Percentiles rank a stretch among this genome's conserved stretches.
Conservation (phyloP, 2,113 vertebrate genomes). For the Diphyllodes magnificus region DNA sequence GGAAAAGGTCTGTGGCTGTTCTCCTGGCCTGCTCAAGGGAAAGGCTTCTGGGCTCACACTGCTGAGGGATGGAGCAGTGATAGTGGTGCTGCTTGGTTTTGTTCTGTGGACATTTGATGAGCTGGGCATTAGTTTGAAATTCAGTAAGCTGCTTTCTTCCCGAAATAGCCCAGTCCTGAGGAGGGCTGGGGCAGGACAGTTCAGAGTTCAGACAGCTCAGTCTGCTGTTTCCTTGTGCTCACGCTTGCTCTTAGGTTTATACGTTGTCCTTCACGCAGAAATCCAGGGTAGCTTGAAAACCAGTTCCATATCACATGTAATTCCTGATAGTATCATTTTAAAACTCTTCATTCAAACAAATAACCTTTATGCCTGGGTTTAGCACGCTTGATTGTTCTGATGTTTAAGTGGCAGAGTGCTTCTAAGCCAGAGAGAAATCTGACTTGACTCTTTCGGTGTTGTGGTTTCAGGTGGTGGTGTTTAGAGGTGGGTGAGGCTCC, state of each 20-base stretch:
- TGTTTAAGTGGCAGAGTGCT: not conserved
- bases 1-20: not conserved
- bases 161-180: not conserved
- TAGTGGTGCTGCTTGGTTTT: not conserved
- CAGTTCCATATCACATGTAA: not conserved
- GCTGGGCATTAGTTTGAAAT: not conserved
- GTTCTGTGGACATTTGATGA: not conserved
- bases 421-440: not conserved
- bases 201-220: not conserved
- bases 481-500: not conserved
- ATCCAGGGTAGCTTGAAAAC: conserved; percentile 48
- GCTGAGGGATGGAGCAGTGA: not conserved
- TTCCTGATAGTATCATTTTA: not conserved
- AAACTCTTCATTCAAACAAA: conserved; percentile 31
- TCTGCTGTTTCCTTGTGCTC: conserved; percentile 19
- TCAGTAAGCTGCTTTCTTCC: not conserved
- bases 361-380: conserved; percentile 4
- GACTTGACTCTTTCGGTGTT: not conserved
- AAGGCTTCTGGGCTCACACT: not conserved
- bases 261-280: not conserved
- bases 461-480: not conserved
- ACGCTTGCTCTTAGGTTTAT: not conserved
- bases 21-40: not conserved
- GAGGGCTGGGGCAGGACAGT: not conserved
- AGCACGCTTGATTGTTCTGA: not conserved